Conservation (phyloP, 2,888 invertebrate genomes). For the Campoplex capitator region DNA sequence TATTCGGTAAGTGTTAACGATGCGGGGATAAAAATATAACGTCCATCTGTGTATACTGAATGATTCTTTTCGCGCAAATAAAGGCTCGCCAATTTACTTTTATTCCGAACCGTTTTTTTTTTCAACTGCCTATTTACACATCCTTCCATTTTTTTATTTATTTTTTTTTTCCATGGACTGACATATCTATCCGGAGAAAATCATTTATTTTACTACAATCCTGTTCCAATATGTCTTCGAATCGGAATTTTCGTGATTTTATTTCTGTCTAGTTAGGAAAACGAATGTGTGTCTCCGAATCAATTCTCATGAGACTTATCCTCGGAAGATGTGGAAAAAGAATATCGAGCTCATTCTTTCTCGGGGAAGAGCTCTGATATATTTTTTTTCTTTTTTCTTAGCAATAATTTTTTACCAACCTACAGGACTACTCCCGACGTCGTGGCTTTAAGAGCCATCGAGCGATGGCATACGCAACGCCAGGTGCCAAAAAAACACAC, state of each 20-base stretch:
- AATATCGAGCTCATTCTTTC: neutral
- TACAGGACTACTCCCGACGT: conserved; percentile 16
- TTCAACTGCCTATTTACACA: neutral
- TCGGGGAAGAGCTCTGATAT: neutral
- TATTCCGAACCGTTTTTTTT: conserved; percentile 22
- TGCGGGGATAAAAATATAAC: conserved; percentile 40
- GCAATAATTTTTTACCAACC: neutral
- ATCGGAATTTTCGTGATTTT: neutral
- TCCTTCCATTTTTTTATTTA: neutral
- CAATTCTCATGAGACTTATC: neutral
- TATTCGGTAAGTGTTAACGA: conserved; percentile 32
- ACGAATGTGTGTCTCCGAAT: neutral
- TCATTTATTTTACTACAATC: neutral
- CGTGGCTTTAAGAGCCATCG: no score
- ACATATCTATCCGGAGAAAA: neutral
- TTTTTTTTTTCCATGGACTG: neutral
- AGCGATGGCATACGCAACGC: no score
- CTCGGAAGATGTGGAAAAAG: neutral
- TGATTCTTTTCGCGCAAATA: conserved; percentile 60
- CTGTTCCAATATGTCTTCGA: neutral
- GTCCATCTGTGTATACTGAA: conserved; percentile 57
- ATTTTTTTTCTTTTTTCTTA: neutral
- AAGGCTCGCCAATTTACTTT: conserved; percentile 63
- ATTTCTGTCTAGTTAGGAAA: neutral
- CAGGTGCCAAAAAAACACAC: no score